phyloP scores from a whole-genome alignment of 1,140 invertebrate species.

The Goniozus legneri region DNA sequence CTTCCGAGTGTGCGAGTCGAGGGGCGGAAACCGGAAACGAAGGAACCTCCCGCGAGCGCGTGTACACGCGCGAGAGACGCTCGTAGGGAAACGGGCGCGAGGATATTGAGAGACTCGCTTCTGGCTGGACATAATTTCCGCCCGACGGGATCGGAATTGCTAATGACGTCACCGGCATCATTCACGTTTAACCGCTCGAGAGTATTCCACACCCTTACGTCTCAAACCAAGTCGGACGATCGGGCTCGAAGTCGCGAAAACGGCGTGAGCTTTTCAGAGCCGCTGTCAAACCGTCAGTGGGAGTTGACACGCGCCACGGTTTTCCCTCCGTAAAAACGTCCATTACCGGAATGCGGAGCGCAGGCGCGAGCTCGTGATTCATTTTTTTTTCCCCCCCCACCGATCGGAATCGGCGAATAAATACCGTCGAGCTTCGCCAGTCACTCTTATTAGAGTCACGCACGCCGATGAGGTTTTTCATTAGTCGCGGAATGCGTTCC shows the following conservation, averaged over 20 bases:
- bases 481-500: conserved; percentile 44
- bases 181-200: conserved; percentile 37
- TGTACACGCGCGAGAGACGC: too few species aligned
- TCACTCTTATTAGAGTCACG: conserved; percentile 38
- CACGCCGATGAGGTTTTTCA: conserved; percentile 45
- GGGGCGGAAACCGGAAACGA: conserved; percentile 50
- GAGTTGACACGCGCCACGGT: neutral
- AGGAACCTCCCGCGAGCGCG: conserved; percentile 41
- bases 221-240: too few species aligned
- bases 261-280: too few species aligned
- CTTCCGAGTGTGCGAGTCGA: conserved; percentile 14
- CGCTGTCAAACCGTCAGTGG: too few species aligned
- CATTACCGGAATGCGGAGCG: conserved; percentile 13
- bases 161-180: conserved; percentile 55
- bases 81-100: conserved; percentile 26
- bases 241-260: too few species aligned
- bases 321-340: conserved; percentile 20
- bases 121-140: conserved; percentile 57
- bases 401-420: conserved; percentile 34
- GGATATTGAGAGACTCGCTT: conserved; percentile 55
- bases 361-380: conserved; percentile 1
- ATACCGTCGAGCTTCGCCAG: conserved; percentile 24
- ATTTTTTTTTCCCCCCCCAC: conserved; percentile 29
- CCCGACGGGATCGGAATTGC: conserved; percentile 57
- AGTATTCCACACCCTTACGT: too few species aligned